Conservation (phyloP, 2,888 invertebrate species). For the Xanthia icteritia region DNA sequence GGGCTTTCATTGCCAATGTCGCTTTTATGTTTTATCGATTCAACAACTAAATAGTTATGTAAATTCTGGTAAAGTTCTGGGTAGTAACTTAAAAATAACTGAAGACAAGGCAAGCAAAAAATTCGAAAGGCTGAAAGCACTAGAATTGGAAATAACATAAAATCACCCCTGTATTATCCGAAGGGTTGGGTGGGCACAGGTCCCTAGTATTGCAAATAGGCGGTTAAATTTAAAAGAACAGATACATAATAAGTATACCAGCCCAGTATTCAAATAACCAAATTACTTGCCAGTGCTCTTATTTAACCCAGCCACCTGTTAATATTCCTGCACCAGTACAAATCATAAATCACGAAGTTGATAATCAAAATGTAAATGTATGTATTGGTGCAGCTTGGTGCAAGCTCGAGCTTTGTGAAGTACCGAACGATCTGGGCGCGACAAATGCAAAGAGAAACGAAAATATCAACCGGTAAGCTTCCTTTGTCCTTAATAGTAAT, state of each 20-base stretch:
- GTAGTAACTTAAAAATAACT: not conserved
- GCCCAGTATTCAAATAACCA: conserved; percentile 8
- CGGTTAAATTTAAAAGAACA: not conserved
- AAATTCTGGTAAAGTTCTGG: conserved; percentile 7
- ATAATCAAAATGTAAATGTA: conserved; percentile 48
- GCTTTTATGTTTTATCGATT: conserved; percentile 47
- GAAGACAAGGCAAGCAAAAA: not conserved
- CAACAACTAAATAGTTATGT: conserved; percentile 32
- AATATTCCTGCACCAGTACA: not conserved
- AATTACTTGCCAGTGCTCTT: conserved; percentile 4
- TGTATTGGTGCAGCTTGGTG: conserved; percentile 33
- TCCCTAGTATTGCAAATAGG: not conserved
- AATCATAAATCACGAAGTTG: conserved; percentile 32
- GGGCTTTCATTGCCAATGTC: conserved; percentile 58
- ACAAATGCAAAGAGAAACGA: conserved; percentile 27
- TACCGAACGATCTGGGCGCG: conserved; percentile 1
- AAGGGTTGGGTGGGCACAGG: not conserved
- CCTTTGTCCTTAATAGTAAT: conserved; percentile 26
- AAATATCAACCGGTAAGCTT: conserved; percentile 24
- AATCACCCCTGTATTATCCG: not conserved
- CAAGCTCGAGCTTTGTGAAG: conserved; percentile 14
- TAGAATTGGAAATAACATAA: not conserved
- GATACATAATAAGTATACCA: not conserved
- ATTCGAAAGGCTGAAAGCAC: not conserved
- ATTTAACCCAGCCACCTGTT: conserved; percentile 27